These are phyloP conservation scores for Pseudomugil tenellus DNA, from an alignment of 2,797 vertebrate genomes.

Conservation along the genomic window DNA sequence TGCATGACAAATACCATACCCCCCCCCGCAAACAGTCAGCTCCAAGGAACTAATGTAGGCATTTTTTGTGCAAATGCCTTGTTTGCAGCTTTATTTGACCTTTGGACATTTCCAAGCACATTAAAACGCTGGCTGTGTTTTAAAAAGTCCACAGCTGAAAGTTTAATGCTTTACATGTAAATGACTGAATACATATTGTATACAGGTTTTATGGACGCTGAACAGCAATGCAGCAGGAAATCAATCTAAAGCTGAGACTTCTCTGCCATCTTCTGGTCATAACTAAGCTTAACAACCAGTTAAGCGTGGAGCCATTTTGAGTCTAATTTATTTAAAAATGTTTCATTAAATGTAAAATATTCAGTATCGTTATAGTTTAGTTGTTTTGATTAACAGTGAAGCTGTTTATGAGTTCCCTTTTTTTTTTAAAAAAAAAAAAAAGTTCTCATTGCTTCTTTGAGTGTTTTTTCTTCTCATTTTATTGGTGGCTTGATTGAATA, in stretches of 20 bases:
- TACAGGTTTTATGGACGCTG: no score
- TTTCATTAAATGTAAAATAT: no score
- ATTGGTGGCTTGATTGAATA: not conserved
- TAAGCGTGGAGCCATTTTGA: not conserved
- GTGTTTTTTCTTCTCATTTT: not conserved
- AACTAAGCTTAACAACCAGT: not conserved
- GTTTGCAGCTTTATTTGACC: constrained; percentile 14
- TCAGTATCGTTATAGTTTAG: not conserved
- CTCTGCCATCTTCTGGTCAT: constrained; percentile 67
- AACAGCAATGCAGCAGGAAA: not conserved
- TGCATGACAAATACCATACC: constrained; percentile 41
- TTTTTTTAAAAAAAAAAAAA: no score
- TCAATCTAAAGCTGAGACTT: constrained; percentile 14
- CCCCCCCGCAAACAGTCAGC: constrained; percentile 18
- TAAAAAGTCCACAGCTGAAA: not conserved
- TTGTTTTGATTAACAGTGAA: not conserved
- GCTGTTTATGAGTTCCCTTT: not conserved
- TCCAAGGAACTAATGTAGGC: constrained; percentile 24
- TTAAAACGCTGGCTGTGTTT: not conserved
- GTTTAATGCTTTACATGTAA: not conserved
- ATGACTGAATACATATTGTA: no score
- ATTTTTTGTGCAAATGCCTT: constrained; percentile 7
- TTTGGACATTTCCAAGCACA: constrained; percentile 4
- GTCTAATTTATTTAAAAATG: not conserved
- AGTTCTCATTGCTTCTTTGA: no score